Evolutionary conservation across 2,888 invertebrate genomes (phyloP), one percentile per base, ranked within the genome.

Genomic region (Neria commutata): DNA sequence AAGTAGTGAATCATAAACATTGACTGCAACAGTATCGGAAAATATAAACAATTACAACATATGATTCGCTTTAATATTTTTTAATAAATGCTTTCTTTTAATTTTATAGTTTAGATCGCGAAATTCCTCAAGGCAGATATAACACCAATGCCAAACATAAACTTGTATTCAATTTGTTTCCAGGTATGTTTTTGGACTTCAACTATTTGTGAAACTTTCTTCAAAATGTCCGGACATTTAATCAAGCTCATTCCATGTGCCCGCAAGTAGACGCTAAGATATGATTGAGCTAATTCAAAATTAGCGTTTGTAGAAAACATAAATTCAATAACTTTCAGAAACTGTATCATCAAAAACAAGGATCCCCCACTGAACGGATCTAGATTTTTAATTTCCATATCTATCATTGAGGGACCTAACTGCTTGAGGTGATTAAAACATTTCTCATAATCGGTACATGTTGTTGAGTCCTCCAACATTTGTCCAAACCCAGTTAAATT

Each of bases 231-330:
- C 34, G 84, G 80, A 37, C 84, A 84, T 51, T 85, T 81, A 0
- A 86, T 84, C 53, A 92, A 84, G 4, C 83, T 73, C 60, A 85
- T 84, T 1, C 89, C 88, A 73, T 94, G 91, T 37, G 88, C 86
- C 81, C 95, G 95, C 29, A 98, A 81, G 81, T 95, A 96, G 46
- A 95, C 84, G 47, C 90, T 89, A 60, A 98, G 85, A 82, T 96
- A 98, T 0, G 96, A 89, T 77, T 97, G 94, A 0, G 90, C 89
- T 56, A 97, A 82, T 83, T 98, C 98, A 81, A 95, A 98, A 83
- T 96, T 88, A 62, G 80, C 86, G 72, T 92, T 92, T 2, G 87
- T 88, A 66, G 86, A 84, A 34, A 98, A 84, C 84, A 91, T 89
- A 56, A 83, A 83, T 57, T 86, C 83, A 21, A 96, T 81, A 82